These are phyloP conservation scores for Perca schrenkii DNA, from an alignment of 2,113 vertebrate genomes.

Conservation along the genomic window DNA sequence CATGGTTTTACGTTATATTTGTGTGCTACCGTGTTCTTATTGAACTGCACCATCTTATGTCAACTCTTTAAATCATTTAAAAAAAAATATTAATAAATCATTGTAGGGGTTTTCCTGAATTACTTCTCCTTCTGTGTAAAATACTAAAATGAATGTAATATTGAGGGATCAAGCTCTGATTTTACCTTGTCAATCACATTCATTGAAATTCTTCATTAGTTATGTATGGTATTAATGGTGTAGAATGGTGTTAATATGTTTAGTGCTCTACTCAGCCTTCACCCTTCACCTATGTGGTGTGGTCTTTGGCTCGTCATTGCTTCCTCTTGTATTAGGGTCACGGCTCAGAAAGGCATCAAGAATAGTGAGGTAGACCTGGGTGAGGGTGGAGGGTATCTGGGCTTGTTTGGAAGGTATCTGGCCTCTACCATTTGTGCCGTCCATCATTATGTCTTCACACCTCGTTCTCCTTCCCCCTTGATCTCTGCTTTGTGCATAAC, in stretches of 20 bases:
- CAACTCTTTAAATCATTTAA: not conserved
- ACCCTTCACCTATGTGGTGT: constrained; percentile 60
- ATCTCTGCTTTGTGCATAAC: not conserved
- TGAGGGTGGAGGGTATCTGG: constrained; percentile 86
- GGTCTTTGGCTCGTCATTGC: not conserved
- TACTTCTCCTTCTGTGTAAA: not conserved
- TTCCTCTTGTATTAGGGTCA: not conserved
- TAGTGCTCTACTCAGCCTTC: not conserved
- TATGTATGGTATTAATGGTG: not conserved
- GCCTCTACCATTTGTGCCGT: not conserved
- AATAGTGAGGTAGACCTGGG: constrained; percentile 89
- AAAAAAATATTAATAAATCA: not conserved
- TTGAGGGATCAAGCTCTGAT: not conserved
- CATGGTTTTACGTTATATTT: not conserved
- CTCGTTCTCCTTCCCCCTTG: not conserved
- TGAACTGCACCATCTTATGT: not conserved
- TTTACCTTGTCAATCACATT: not conserved
- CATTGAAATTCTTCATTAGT: not conserved
- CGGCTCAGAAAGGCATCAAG: constrained; percentile 81
- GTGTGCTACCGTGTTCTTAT: not conserved
- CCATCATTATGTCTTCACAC: not conserved
- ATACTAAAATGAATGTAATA: not conserved
- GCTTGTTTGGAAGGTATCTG: not conserved
- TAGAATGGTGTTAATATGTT: not conserved
- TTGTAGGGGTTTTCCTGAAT: not conserved